Evolutionary conservation across 2,113 vertebrate species (phyloP), one percentile per base, ranked within the genome.

Genomic region (Cynopterus brachyotis): DNA sequence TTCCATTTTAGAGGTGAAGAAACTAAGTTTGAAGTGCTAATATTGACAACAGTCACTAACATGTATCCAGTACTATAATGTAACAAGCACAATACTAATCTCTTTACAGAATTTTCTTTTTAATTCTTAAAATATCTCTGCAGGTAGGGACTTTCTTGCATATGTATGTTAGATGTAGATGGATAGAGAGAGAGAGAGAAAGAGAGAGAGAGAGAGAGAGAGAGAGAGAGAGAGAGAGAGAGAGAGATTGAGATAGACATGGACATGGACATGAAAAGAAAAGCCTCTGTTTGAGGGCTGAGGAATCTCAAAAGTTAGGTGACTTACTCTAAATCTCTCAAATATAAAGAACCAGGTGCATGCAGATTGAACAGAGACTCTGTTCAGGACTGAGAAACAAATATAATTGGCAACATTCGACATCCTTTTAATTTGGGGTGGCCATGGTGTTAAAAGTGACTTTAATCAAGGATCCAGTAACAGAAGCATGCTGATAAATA

Each of bases 261-360:
- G n/a, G n/a, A n/a, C n/a, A n/a, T n/a, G n/a, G n/a, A n/a, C n/a
- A n/a, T 73, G 50, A 90, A 80, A 57, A 76, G 37, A 82, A 92
- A 42, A 16, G 10, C 30, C 32, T 91, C 50, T 85, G 22, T 42
- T 94, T 94, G 26, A 62, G 15, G 28, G 86, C 20, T 55, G 57
- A 91, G 24, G n/a, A 83, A 94, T 94, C 67, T 92, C 32, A 57
- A 85, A 90, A 72, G 40, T 57, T 92, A 50, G 60, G 45, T 80
- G 37, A 67, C 16, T 78, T 93, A 30, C 13, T 57, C 60, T 19
- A 73, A 72, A 85, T 78, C n/a, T 85, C 80, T 45, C 59, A 76
- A 57, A 80, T 55, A 7, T 64, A 32, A 90, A 87, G 20, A 89
- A 50, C 2, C 6, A 72, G 15, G 9, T 80, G 7, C 20, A 53